Conservation (phyloP, 2,113 vertebrate species). For the Saguinus midas region DNA sequence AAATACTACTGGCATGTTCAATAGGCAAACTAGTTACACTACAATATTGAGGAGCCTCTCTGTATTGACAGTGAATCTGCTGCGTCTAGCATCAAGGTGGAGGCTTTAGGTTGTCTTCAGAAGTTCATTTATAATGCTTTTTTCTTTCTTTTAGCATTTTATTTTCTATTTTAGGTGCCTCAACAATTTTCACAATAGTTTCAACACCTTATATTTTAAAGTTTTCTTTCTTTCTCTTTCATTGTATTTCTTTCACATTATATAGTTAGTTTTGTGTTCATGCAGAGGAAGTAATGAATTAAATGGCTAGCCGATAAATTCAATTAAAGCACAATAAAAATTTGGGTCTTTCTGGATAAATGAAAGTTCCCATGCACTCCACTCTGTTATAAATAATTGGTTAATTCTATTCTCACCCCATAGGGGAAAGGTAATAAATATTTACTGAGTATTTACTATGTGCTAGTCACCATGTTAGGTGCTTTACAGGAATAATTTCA, state of each 20-base stretch:
- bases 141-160: not conserved
- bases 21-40: not conserved
- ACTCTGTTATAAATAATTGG: not conserved
- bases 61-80: not conserved
- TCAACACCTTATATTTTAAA: constrained; percentile 12
- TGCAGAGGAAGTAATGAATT: not conserved
- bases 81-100: not conserved
- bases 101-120: not conserved
- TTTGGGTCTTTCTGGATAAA: not conserved
- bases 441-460: not conserved
- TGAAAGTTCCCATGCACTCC: not conserved
- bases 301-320: not conserved
- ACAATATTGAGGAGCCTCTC: not conserved
- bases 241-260: constrained; percentile 1
- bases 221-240: constrained; percentile 11
- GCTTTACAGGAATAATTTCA: not conserved
- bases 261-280: not conserved
- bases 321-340: constrained; percentile 18
- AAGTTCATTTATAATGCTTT: not conserved
- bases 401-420: constrained; percentile 10
- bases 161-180: not conserved
- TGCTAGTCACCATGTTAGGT: not conserved
- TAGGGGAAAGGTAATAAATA: not conserved
- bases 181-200: constrained; percentile 22
- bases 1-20: not conserved